Percentiles rank a stretch among this genome's conserved stretches.
These are phyloP conservation scores for Crocuta crocuta DNA, from an alignment of 2,113 vertebrate species.

Conservation along the genomic window DNA sequence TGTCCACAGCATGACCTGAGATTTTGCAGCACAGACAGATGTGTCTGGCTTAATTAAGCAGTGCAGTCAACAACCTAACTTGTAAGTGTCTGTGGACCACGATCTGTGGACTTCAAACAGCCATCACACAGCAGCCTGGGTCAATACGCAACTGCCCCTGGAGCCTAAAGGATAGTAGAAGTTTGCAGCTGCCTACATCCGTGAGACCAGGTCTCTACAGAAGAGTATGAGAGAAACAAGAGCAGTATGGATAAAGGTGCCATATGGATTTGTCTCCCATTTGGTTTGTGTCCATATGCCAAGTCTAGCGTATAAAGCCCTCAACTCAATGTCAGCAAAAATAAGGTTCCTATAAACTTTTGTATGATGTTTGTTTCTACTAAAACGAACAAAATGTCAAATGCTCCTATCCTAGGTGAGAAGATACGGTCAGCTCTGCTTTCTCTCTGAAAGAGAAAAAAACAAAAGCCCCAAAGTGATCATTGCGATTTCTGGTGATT, in stretches of 20 bases:
- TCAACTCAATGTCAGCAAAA: not conserved
- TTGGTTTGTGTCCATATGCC: not conserved
- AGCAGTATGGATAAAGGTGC: not conserved
- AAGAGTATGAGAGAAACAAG: not conserved
- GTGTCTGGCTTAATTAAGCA: not conserved
- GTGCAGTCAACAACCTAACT: not conserved
- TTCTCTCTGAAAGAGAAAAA: not conserved
- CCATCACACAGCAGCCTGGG: not conserved
- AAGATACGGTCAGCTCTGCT: not conserved
- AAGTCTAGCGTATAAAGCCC: not conserved
- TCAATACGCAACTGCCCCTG: not conserved
- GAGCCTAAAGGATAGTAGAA: not conserved
- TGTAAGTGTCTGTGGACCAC: not conserved
- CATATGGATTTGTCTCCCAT: not conserved
- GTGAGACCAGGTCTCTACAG: not conserved
- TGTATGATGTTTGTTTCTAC: not conserved
- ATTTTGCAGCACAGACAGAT: not conserved
- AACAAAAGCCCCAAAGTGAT: not conserved
- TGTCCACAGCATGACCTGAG: not conserved
- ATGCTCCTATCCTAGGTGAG: not conserved
- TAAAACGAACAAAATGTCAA: slow-evolving; percentile 44
- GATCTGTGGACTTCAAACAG: not conserved
- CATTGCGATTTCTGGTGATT: not conserved
- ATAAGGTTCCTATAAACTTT: not conserved
- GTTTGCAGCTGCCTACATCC: not conserved